Conservation (phyloP, 2,797 vertebrate genomes). For the Acestrorhynchus altus region DNA sequence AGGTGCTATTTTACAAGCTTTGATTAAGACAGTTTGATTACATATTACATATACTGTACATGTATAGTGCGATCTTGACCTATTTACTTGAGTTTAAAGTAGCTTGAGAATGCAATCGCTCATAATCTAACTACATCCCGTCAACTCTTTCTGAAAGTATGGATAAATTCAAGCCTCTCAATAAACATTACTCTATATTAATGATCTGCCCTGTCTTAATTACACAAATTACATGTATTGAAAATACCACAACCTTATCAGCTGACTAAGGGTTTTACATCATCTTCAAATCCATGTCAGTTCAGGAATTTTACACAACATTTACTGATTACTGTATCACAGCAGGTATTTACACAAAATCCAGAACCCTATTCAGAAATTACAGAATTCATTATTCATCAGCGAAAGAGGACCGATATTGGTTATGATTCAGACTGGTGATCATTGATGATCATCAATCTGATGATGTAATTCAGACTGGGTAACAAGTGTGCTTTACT, state of each 20-base stretch:
- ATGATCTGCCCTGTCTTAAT: constrained; percentile 31
- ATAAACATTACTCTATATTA: constrained; percentile 39
- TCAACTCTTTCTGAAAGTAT: constrained; percentile 15
- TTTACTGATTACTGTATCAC: constrained; percentile 31
- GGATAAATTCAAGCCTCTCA: constrained; percentile 17
- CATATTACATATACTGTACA: constrained; percentile 73
- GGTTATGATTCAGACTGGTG: not conserved
- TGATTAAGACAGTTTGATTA: constrained; percentile 68
- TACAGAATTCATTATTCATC: not conserved
- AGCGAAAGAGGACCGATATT: not conserved
- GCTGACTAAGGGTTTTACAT: constrained; percentile 31
- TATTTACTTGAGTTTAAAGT: constrained; percentile 49
- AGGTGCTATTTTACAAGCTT: constrained; percentile 69
- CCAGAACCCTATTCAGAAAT: constrained; percentile 18
- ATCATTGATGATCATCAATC: too few relatives aligned
- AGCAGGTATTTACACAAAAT: constrained; percentile 47
- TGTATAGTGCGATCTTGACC: constrained; percentile 63
- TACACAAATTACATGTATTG: constrained; percentile 38
- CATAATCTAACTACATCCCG: constrained; percentile 22
- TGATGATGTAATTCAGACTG: not conserved
- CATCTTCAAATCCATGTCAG: constrained; percentile 39
- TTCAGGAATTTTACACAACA: constrained; percentile 35
- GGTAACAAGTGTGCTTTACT: constrained; percentile 46
- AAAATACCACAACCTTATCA: constrained; percentile 36
- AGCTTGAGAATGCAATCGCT: constrained; percentile 4